Evolutionary conservation across 2,888 invertebrate species (phyloP).

Genomic region (Tenthredo livida): DNA sequence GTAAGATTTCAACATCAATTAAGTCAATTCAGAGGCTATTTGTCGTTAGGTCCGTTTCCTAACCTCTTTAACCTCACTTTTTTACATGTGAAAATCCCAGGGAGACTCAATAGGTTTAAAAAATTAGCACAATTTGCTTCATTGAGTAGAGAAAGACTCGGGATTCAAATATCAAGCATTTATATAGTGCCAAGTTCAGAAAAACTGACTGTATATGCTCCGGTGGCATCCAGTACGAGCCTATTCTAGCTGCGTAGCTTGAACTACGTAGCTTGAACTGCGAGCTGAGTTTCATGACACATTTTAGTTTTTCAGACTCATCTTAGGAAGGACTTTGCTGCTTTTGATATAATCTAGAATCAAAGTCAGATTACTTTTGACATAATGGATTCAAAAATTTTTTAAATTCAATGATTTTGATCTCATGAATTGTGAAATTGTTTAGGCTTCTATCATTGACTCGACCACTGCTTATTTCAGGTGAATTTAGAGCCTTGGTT

Average conservation of each 20-base stretch:
- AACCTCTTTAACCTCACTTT: conserved; percentile 46
- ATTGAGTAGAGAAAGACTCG: neutral
- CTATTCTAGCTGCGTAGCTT: neutral
- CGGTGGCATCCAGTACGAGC: neutral
- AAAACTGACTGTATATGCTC: neutral
- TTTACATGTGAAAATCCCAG: neutral
- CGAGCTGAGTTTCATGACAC: neutral
- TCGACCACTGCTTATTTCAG: neutral
- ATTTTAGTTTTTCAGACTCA: neutral
- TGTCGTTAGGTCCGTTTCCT: neutral
- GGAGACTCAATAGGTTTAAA: neutral
- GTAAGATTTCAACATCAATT: neutral
- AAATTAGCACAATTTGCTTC: neutral
- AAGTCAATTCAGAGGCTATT: neutral
- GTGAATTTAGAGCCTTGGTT: neutral
- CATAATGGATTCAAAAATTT: neutral
- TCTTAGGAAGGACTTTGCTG: neutral
- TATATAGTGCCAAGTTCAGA: neutral
- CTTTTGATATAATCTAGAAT: neutral
- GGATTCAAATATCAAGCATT: neutral
- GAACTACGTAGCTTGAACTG: neutral
- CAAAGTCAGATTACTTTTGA: neutral
- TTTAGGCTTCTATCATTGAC: neutral
- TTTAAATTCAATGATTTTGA: neutral
- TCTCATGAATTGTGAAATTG: neutral